A percentile compares a stretch with the other conserved stretches of the same genome.
phyloP scores from a whole-genome alignment of 2,797 vertebrate genomes.

The Centropyge bicolor region DNA sequence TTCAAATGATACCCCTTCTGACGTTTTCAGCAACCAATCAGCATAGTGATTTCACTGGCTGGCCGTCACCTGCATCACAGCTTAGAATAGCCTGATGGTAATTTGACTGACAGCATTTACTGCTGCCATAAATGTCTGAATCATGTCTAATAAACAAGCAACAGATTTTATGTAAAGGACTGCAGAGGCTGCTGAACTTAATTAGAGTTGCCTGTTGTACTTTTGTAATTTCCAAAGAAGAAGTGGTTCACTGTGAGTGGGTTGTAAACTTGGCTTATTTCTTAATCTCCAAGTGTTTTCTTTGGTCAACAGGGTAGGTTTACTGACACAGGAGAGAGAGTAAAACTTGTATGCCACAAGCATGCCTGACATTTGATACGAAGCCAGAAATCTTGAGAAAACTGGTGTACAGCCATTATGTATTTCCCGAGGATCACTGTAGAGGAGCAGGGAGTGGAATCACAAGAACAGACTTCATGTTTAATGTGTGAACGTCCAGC shows the following conservation, averaged over 20 bases:
- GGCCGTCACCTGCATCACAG: neutral
- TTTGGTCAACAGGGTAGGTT: conserved; percentile 11
- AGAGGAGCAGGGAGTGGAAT: neutral
- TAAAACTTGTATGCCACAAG: conserved; percentile 2
- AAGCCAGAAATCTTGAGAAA: neutral
- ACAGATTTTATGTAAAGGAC: conserved; percentile 6
- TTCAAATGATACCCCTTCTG: no score
- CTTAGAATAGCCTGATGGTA: neutral
- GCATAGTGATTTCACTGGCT: conserved; percentile 6
- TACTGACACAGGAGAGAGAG: neutral
- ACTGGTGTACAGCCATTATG: neutral
- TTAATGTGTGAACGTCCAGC: conserved; percentile 25
- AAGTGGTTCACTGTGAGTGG: no score
- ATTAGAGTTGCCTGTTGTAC: neutral
- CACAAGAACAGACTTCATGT: neutral
- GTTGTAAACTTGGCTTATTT: neutral
- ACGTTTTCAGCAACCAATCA: neutral
- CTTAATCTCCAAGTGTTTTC: conserved; percentile 4
- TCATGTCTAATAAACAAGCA: conserved; percentile 21
- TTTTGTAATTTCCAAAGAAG: neutral
- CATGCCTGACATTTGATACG: conserved; percentile 17
- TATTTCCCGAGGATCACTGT: neutral
- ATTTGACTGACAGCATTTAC: conserved; percentile 7
- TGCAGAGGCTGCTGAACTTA: conserved; percentile 12
- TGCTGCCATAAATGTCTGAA: conserved; percentile 15